A percentile compares a stretch with the other conserved stretches of the same genome.
Evolutionary conservation across 2,797 vertebrate genomes (phyloP).

Genomic region (Limnodromus scolopaceus): DNA sequence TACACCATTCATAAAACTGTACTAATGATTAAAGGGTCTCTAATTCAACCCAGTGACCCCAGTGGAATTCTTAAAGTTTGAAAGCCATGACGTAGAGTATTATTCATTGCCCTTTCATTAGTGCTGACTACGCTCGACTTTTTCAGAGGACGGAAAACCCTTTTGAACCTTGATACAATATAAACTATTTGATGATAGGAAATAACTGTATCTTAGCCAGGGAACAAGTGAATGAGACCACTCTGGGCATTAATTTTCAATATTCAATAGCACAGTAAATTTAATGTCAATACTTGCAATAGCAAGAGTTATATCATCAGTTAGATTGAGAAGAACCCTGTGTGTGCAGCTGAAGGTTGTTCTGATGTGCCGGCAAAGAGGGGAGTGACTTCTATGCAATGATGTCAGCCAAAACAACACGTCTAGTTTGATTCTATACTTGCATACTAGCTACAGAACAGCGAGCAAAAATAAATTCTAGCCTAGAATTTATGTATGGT

Average conservation of each 20-base stretch:
- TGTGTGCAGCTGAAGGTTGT: not conserved
- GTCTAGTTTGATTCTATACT: not conserved
- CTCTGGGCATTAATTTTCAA: not conserved
- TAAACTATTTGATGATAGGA: not conserved
- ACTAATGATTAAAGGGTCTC: conserved; percentile 59
- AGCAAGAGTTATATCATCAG: not conserved
- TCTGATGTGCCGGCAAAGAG: not conserved
- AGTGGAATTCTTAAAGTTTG: conserved; percentile 55
- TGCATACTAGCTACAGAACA: not conserved
- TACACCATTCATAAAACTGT: conserved; percentile 63
- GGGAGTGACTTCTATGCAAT: not conserved
- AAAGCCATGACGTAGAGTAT: conserved; percentile 40
- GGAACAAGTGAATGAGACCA: not conserved
- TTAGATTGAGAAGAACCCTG: not conserved
- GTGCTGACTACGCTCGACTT: not conserved
- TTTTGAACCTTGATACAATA: conserved; percentile 15
- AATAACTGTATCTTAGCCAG: not conserved
- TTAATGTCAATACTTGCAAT: not conserved
- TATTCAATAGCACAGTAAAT: not conserved
- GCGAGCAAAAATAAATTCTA: not conserved
- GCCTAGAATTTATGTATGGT: not conserved
- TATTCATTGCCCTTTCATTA: conserved; percentile 55
- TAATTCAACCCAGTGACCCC: conserved; percentile 63
- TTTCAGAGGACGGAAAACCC: conserved; percentile 2
- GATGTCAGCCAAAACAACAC: not conserved